Evolutionary conservation across 2,888 invertebrate genomes (phyloP).

Genomic region (Bugulina stolonifera): DNA sequence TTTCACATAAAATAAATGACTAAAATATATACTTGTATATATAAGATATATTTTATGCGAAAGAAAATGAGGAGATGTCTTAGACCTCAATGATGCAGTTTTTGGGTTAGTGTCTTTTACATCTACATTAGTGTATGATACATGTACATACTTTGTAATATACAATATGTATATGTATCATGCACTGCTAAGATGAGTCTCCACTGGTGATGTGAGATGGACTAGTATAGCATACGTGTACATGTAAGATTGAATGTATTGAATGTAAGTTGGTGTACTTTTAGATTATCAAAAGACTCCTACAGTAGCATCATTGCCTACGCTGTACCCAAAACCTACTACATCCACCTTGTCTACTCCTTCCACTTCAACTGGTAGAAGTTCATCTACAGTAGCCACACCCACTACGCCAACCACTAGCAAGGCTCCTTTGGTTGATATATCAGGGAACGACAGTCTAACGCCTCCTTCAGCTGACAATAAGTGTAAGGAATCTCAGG

Average conservation of each 20-base stretch:
- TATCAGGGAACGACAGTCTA: not conserved
- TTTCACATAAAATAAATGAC: too few relatives aligned
- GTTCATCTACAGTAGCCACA: not conserved
- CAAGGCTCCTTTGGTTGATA: constrained; percentile 15
- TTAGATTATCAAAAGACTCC: constrained; percentile 5
- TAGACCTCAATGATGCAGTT: too few relatives aligned
- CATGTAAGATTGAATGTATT: not conserved
- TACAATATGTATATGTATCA: too few relatives aligned
- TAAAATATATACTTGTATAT: too few relatives aligned
- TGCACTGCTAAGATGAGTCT: too few relatives aligned
- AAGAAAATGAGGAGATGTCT: not conserved
- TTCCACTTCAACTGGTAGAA: not conserved
- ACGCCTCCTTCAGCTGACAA: not conserved
- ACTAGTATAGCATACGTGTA: too few relatives aligned
- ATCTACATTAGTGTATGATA: too few relatives aligned
- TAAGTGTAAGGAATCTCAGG: too few relatives aligned
- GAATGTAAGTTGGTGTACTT: not conserved
- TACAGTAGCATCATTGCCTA: not conserved
- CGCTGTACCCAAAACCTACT: not conserved
- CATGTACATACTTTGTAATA: too few relatives aligned
- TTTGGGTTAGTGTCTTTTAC: too few relatives aligned
- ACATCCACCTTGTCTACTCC: not conserved
- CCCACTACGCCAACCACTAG: not conserved
- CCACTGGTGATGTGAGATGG: too few relatives aligned
- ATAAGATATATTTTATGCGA: too few relatives aligned